phyloP scores from a whole-genome alignment of 2,113 vertebrate genomes.

The Rynchops niger region DNA sequence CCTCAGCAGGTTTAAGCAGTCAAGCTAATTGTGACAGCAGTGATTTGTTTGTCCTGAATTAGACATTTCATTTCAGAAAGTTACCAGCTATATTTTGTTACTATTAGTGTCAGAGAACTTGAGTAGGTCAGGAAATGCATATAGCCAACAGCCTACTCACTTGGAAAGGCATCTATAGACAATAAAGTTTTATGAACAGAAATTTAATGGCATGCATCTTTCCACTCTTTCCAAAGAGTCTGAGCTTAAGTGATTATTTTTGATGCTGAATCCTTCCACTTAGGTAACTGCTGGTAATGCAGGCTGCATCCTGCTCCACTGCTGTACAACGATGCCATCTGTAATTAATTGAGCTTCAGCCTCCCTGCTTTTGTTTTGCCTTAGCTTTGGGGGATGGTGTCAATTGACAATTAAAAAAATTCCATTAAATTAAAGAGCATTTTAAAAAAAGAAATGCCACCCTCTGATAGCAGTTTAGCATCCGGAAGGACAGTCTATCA shows the following conservation, averaged over 20 bases:
- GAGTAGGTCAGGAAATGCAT: not conserved
- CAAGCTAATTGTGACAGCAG: not conserved
- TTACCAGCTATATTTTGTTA: not conserved
- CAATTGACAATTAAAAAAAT: not conserved
- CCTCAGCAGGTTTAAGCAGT: not conserved
- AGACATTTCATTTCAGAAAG: not conserved
- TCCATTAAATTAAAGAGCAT: not conserved
- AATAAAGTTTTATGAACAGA: slow-evolving; percentile 45
- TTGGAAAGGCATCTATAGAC: slow-evolving; percentile 7
- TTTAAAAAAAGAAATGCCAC: not conserved
- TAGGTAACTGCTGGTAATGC: not conserved
- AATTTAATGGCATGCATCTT: slow-evolving; percentile 9
- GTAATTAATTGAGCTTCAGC: not conserved
- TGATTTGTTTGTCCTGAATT: not conserved
- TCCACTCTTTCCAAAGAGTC: not conserved
- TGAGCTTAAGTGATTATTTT: not conserved
- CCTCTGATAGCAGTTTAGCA: not conserved
- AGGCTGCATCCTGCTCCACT: not conserved
- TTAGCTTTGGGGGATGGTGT: not conserved
- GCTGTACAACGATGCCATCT: not conserved
- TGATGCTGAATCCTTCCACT: not conserved
- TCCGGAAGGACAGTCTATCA: not conserved
- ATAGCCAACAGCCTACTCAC: slow-evolving; percentile 45
- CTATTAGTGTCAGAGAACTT: slow-evolving; percentile 1
- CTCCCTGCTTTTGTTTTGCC: not conserved